Conservation (phyloP, 2,888 invertebrate genomes). For the Nymphalis urticae region DNA sequence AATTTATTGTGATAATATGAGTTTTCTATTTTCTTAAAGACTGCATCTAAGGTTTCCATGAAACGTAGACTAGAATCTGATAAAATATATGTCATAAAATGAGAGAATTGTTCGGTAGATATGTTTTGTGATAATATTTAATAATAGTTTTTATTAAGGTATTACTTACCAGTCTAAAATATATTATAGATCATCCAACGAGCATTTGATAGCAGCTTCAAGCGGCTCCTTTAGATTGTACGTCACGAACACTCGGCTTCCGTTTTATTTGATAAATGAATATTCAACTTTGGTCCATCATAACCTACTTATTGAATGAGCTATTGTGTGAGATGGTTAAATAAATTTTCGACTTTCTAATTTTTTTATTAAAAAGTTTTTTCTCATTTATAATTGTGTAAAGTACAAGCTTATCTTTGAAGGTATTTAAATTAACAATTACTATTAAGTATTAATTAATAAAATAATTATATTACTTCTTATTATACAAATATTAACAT, state of each 20-base stretch:
- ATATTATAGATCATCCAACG: constrained; percentile 29
- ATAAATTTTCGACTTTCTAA: neutral
- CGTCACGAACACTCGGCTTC: constrained; percentile 33
- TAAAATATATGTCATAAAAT: too few relatives aligned
- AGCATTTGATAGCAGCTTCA: constrained; percentile 28
- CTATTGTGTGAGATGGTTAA: constrained; percentile 13
- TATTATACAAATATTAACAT: too few relatives aligned
- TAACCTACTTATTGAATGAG: constrained; percentile 16
- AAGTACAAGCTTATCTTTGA: too few relatives aligned
- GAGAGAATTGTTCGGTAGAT: too few relatives aligned
- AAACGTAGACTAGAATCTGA: too few relatives aligned
- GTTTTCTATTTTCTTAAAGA: too few relatives aligned
- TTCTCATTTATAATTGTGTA: too few relatives aligned
- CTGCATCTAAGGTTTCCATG: too few relatives aligned
- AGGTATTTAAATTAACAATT: too few relatives aligned
- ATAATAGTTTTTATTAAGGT: constrained; percentile 16
- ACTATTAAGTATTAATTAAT: too few relatives aligned
- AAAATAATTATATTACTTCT: too few relatives aligned
- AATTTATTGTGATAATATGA: too few relatives aligned
- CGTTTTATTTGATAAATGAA: constrained; percentile 36
- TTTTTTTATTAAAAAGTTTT: neutral
- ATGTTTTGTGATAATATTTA: neutral
- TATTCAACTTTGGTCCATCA: constrained; percentile 28
- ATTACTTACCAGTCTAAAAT: constrained; percentile 21
- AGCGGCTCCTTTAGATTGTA: constrained; percentile 32